Evolutionary conservation across 2,113 vertebrate species (phyloP).

Genomic region (Paratilapia polleni): DNA sequence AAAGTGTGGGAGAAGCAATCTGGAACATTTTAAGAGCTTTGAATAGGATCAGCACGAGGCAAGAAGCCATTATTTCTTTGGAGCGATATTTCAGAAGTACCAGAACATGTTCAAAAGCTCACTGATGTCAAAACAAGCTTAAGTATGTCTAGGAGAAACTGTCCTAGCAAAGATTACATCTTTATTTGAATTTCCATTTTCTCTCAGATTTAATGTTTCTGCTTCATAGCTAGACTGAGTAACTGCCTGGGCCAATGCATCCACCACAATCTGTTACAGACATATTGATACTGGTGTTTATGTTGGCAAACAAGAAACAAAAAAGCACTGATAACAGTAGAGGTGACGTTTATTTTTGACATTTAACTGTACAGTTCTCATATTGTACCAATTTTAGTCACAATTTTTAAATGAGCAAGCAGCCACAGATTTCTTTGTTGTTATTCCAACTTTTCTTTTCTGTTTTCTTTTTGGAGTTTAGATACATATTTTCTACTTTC

Average conservation of each 20-base stretch:
- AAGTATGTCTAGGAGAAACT: background rate
- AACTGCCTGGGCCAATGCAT: background rate
- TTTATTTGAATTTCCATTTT: background rate
- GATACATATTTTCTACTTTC: background rate
- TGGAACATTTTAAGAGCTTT: background rate
- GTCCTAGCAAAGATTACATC: background rate
- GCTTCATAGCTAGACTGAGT: background rate
- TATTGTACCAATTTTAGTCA: background rate
- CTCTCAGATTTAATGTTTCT: background rate
- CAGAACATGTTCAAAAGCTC: background rate
- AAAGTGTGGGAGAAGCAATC: background rate
- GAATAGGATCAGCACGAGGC: background rate
- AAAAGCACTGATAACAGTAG: background rate
- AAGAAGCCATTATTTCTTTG: background rate
- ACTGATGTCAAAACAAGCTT: slow-evolving; percentile 1
- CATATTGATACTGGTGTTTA: background rate
- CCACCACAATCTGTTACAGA: background rate
- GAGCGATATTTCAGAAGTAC: background rate
- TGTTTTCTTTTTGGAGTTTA: background rate
- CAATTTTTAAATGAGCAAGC: background rate
- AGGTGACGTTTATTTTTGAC: background rate
- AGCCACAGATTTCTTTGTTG: background rate
- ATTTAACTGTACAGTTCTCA: background rate
- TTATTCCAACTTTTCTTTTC: background rate
- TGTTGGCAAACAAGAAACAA: background rate